These are phyloP conservation scores for Hypomecis punctinalis DNA, from an alignment of 2,888 invertebrate species.

Conservation along the genomic window DNA sequence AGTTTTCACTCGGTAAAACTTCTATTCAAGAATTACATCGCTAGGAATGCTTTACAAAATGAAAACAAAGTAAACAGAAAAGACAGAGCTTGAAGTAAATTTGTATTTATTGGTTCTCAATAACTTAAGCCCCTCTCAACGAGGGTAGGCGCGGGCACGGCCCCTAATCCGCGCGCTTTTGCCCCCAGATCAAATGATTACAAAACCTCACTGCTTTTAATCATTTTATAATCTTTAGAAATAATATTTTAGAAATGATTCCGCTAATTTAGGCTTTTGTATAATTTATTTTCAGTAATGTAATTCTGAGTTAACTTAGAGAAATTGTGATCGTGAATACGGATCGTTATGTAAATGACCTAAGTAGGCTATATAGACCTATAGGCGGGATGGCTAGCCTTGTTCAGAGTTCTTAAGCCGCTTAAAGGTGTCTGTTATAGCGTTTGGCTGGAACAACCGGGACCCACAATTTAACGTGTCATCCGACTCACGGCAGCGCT, in stretches of 20 bases:
- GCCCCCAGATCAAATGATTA: constrained; percentile 26
- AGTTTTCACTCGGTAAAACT: too few species aligned
- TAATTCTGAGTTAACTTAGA: neutral
- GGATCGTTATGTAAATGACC: too few species aligned
- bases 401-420: too few species aligned
- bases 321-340: too few species aligned
- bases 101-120: constrained; percentile 27
- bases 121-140: constrained; percentile 23
- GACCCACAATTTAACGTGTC: too few species aligned
- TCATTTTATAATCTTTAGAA: constrained; percentile 3
- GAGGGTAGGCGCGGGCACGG: constrained; percentile 15
- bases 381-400: too few species aligned
- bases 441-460: too few species aligned
- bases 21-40: too few species aligned
- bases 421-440: too few species aligned
- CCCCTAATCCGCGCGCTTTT: constrained; percentile 18
- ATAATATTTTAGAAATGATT: constrained; percentile 1
- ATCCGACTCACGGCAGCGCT: too few species aligned
- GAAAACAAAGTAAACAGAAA: constrained; percentile 11
- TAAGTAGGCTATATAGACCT: too few species aligned
- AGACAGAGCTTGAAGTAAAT: constrained; percentile 16
- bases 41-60: neutral
- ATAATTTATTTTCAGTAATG: neutral
- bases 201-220: constrained; percentile 11
- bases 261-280: neutral